phyloP scores from a whole-genome alignment of 2,888 invertebrate species.

The Eutolmus rufibarbis region DNA sequence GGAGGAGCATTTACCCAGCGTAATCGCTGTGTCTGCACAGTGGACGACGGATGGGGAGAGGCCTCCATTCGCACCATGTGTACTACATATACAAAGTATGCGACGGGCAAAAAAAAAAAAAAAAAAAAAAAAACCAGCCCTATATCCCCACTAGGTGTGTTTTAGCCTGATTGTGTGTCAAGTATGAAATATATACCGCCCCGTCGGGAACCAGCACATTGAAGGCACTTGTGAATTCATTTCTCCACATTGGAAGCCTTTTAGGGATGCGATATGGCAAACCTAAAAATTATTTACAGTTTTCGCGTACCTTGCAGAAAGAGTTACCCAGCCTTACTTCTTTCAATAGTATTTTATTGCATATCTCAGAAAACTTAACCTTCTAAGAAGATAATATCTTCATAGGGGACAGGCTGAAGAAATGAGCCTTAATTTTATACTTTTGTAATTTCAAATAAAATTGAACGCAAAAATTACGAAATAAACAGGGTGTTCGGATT shows the following conservation, averaged over 20 bases:
- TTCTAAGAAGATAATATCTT: not conserved
- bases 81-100: not conserved
- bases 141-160: not conserved
- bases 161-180: conserved; percentile 10
- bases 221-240: not conserved
- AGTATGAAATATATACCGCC: conserved; percentile 12
- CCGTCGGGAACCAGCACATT: not conserved
- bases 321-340: not conserved
- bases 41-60: not conserved
- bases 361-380: not conserved
- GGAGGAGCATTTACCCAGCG: conserved; percentile 25
- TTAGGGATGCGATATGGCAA: not conserved
- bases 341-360: not conserved
- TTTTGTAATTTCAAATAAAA: too few relatives aligned
- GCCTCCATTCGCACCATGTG: not conserved
- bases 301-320: not conserved
- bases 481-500: too few relatives aligned
- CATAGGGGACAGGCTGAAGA: too few relatives aligned
- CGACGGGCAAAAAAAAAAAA: not conserved
- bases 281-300: not conserved
- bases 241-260: conserved; percentile 13
- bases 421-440: too few relatives aligned
- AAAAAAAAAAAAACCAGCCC: not conserved
- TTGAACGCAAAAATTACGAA: too few relatives aligned
- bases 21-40: conserved; percentile 15